Conservation (phyloP, 2,113 vertebrate genomes). For the Triplophysa siluroides region DNA sequence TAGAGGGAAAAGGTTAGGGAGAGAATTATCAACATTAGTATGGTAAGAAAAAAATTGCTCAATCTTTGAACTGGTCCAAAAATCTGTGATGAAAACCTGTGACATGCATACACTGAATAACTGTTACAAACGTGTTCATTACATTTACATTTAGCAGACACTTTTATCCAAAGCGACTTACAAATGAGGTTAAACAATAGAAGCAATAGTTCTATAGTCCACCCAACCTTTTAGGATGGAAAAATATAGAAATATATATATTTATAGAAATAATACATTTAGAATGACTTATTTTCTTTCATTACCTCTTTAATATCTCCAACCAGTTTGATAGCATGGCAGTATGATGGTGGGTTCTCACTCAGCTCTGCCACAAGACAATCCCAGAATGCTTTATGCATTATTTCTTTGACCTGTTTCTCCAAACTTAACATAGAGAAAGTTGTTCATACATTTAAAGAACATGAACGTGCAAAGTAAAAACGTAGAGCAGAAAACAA, state of each 20-base stretch:
- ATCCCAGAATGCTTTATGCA: constrained; percentile 98
- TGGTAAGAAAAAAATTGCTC: background rate
- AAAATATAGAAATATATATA: too few species aligned
- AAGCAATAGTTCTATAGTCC: too few species aligned
- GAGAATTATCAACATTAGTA: background rate
- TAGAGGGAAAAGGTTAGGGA: background rate
- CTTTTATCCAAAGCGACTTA: too few species aligned
- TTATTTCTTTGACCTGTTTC: constrained; percentile 89
- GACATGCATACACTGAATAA: too few species aligned
- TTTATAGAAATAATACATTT: background rate
- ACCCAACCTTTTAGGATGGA: too few species aligned
- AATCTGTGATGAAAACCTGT: background rate
- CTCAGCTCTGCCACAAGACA: constrained; percentile 86
- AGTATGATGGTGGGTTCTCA: constrained; percentile 81
- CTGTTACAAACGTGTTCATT: too few species aligned
- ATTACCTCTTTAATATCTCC: constrained; percentile 75
- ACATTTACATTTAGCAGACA: too few species aligned
- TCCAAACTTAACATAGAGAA: constrained; percentile 78
- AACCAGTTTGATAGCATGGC: constrained; percentile 69
- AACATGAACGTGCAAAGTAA: background rate
- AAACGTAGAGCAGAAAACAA: background rate
- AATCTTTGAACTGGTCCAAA: background rate
- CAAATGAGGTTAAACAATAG: too few species aligned
- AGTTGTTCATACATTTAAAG: background rate
- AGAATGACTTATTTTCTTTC: background rate